A percentile compares a stretch with the other conserved stretches of the same genome.
phyloP scores from a whole-genome alignment of 2,113 vertebrate species.

The Eulemur macaco region DNA sequence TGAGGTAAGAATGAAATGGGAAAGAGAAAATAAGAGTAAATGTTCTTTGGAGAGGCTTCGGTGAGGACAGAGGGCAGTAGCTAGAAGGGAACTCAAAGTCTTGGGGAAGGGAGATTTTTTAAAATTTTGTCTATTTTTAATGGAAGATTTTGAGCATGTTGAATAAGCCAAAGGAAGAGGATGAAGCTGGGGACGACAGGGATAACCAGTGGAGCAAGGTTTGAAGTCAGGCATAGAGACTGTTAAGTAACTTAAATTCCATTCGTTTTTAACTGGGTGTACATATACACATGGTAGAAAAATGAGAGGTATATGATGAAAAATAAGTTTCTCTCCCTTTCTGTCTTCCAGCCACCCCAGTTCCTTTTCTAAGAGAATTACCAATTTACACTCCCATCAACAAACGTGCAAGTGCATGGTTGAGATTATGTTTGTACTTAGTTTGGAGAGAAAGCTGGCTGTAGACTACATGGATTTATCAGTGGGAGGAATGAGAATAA shows the following conservation, averaged over 20 bases:
- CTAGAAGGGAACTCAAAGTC: not conserved
- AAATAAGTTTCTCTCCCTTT: not conserved
- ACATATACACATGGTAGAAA: not conserved
- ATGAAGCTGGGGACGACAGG: not conserved
- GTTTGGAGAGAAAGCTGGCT: not conserved
- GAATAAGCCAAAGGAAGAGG: not conserved
- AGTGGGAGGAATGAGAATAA: not conserved
- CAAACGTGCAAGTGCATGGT: not conserved
- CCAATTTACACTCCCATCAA: not conserved
- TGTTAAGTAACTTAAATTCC: not conserved
- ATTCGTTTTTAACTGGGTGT: not conserved
- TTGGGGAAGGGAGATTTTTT: not conserved
- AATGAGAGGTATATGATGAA: not conserved
- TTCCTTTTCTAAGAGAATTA: not conserved
- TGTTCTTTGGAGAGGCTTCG: not conserved
- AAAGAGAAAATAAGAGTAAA: not conserved
- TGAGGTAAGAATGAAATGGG: not conserved
- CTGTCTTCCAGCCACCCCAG: not conserved
- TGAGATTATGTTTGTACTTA: not conserved
- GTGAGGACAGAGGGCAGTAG: not conserved
- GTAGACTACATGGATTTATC: not conserved
- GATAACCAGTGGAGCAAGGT: not conserved
- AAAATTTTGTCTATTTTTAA: constrained; percentile 33
- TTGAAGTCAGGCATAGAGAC: not conserved
- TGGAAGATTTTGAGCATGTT: not conserved